A percentile compares a stretch with the other conserved stretches of the same genome.
Conservation (phyloP, 2,113 vertebrate genomes). For the Nibea coibor region DNA sequence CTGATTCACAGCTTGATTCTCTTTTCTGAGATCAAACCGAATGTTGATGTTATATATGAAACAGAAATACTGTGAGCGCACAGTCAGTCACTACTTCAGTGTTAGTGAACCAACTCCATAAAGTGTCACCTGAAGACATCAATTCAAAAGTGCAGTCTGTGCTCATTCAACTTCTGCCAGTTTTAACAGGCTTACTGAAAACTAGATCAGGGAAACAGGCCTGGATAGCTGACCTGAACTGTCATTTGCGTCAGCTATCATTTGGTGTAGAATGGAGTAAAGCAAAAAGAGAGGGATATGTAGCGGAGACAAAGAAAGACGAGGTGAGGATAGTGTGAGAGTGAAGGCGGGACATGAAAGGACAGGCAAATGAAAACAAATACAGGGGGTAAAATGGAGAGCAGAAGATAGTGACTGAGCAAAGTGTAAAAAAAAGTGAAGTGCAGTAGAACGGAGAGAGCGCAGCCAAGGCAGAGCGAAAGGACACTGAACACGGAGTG, state of each 20-base stretch:
- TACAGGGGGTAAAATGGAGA: slow-evolving; percentile 34
- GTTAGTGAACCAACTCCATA: background rate
- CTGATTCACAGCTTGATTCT: slow-evolving; percentile 9
- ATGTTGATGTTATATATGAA: slow-evolving; percentile 3
- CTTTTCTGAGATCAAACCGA: slow-evolving; percentile 6
- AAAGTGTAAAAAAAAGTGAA: slow-evolving; percentile 27
- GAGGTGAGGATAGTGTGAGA: slow-evolving; percentile 14
- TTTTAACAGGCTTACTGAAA: slow-evolving; percentile 10
- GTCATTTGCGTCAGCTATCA: background rate
- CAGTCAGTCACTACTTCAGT: slow-evolving; percentile 1
- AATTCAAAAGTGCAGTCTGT: background rate
- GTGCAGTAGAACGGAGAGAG: background rate
- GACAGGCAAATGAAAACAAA: slow-evolving; percentile 48
- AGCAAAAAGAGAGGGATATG: slow-evolving; percentile 5
- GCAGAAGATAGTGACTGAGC: slow-evolving; percentile 47
- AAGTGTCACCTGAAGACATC: slow-evolving; percentile 1
- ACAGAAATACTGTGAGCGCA: slow-evolving; percentile 7
- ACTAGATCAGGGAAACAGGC: background rate
- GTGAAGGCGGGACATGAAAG: slow-evolving; percentile 18
- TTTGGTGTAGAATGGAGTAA: background rate
- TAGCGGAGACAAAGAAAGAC: slow-evolving; percentile 8
- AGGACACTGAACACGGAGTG: slow-evolving; percentile 60
- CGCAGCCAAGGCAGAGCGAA: slow-evolving; percentile 28
- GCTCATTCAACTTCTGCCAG: background rate
- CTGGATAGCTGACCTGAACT: background rate